Conservation (phyloP, 2,113 vertebrate genomes). For the Antechinus flavipes region DNA sequence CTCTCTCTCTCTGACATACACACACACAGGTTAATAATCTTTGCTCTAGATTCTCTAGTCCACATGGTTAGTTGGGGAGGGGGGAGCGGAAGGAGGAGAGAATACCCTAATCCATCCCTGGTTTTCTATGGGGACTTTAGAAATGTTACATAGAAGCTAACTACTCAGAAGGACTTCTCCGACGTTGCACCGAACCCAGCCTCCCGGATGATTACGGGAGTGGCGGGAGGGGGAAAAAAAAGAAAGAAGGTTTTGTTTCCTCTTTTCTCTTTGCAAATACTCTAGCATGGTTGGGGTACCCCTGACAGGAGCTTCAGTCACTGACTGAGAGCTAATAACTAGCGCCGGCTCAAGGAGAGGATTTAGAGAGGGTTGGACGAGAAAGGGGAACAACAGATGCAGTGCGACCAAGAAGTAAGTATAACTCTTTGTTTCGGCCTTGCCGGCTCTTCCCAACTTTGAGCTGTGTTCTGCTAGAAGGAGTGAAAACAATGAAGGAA, state of each 20-base stretch:
- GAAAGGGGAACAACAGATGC: neutral
- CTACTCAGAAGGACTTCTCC: neutral
- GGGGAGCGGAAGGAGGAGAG: slow-evolving; percentile 87
- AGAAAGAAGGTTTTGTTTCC: fast-evolving
- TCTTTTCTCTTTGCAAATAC: neutral
- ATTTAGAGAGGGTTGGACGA: neutral
- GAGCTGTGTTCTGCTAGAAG: neutral
- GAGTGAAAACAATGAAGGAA: neutral
- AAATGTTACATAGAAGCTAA: slow-evolving; percentile 67
- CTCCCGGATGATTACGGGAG: neutral
- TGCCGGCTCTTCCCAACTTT: neutral
- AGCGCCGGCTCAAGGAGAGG: neutral
- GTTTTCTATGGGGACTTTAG: slow-evolving; percentile 90
- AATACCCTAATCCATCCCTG: slow-evolving; percentile 94
- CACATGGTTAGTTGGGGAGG: slow-evolving; percentile 69
- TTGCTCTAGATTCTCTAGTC: neutral
- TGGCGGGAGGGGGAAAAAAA: neutral
- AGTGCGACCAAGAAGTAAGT: fast-evolving
- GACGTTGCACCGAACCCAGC: neutral
- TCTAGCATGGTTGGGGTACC: too few species aligned
- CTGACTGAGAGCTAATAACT: neutral
- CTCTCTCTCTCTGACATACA: neutral
- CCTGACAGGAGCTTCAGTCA: neutral
- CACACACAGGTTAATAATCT: neutral
- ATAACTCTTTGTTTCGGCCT: neutral